Conservation (phyloP, 2,888 invertebrate species). For the Leucania comma region DNA sequence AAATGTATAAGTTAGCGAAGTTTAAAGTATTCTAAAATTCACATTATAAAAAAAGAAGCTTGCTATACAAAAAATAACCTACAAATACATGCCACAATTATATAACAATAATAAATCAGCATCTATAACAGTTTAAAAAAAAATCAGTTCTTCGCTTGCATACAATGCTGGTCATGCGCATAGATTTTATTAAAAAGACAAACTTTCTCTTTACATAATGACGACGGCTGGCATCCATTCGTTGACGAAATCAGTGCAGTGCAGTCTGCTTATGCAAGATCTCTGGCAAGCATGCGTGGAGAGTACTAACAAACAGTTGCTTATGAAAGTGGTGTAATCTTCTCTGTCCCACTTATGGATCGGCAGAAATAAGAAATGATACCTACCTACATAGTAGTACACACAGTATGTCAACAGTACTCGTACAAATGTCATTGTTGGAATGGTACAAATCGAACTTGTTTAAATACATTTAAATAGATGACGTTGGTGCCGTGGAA, state of each 20-base stretch:
- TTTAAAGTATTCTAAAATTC: too few species aligned
- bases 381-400: not conserved
- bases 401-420: too few species aligned
- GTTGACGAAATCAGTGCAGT: conserved; percentile 88
- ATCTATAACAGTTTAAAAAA: not conserved
- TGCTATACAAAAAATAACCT: too few species aligned
- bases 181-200: conserved; percentile 74
- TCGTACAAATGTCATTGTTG: not conserved
- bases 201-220: conserved; percentile 87
- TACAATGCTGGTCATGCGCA: conserved; percentile 64
- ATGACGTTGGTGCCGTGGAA: too few species aligned
- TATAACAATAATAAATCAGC: too few species aligned
- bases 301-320: conserved; percentile 60
- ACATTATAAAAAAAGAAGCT: too few species aligned
- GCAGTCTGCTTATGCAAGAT: conserved; percentile 77
- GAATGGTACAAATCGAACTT: too few species aligned
- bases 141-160: conserved; percentile 26
- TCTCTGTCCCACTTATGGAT: conserved; percentile 17
- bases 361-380: not conserved
- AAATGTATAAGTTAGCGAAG: too few species aligned
- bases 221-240: conserved; percentile 74
- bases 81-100: too few species aligned
- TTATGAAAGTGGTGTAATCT: conserved; percentile 49
- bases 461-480: too few species aligned
- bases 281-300: conserved; percentile 77